Evolutionary conservation across 2,888 invertebrate genomes (phyloP), one percentile per base, ranked within the genome.

Genomic region (Lymantria dispar): DNA sequence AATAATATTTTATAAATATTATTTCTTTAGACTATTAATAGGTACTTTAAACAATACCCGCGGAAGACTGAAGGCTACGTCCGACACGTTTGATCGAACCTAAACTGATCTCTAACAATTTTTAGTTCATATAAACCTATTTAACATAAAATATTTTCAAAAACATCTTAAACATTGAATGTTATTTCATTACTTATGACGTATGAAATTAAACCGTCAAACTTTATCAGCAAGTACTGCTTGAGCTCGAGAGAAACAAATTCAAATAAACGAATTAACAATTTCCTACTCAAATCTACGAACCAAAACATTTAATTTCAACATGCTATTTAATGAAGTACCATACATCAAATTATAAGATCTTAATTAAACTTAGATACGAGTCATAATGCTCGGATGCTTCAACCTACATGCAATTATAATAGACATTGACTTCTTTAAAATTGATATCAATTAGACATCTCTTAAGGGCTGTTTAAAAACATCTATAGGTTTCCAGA

Each of bases 381-480:
- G 61, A 68, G 48, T 64, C 70, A 70, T 65, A 74, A 85, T 85
- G 80, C 83, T 76, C 62, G 74, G 74, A 80, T 80, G 78, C 71
- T 66, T 72, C 80, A 80, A 72, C 80, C 87, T 88, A 86, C 88
- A 90, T 89, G 89, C 90, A 88, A 68, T 22, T 72, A 80, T 70
- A 75, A 78, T 72, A 66, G 72, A 83, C 78, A 83, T 72, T 74
- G 69, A 80, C 60, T 65, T 70, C 54, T 50, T 56, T 50, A 56
- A 60, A 68, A 66, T 60, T 67, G 63, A 50, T 58, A 69, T 67
- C 61, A 68, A 72, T 77, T 76, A 63, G 71, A 74, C 72, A 72
- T 73, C 74, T 72, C 65, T 71, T 65, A 74, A 68, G 64, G 50
- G 60, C 66, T 66, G 68, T 78, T 70, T 76, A 81, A 81, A 81